Base-by-base conservation (phyloP, 2,888 invertebrate genomes). In the Aporophyla nigra region DNA sequence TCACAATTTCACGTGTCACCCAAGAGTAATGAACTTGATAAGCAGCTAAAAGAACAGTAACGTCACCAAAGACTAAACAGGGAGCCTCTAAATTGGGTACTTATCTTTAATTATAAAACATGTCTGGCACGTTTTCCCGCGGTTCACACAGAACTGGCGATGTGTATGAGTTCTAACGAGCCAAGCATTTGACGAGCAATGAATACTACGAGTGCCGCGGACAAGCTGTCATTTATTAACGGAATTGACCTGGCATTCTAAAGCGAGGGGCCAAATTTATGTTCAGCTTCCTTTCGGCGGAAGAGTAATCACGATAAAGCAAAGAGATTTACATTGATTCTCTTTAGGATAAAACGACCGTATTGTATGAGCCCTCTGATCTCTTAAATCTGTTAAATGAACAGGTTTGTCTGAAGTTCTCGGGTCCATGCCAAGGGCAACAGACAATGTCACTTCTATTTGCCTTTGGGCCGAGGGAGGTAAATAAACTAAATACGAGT, bases 361-460 rank as follows among this genome's bases (percentile, higher is more conserved):
- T 82, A 80, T 87, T 87, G 78, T 78, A 76, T 82, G 78, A 78
- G 76, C 83, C 77, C 85, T 85, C 75, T 75, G 84, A 83, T 83
- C 86, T 80, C 87, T 86, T 88, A 88, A 87, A 88, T 87, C 86
- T 87, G 82, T 71, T 85, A 84, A 87, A 88, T 86, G 87, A 85
- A 86, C 89, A 86, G 86, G 87, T 86, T 87, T 79, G 84, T 83
- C 89, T 85, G 83, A 85, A 78, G 85, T 83, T 86, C 82, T 76
- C 88, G 89, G 91, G 87, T 88, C 89, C 90, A 89, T 88, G 90
- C 86, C 93, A 92, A 91, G 93, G 94, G 92, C 93, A 91, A 80
- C 91, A 94, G 94, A 92, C 96, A 95, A 95, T 92, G 96, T 96
- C 94, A 96, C 96, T 94, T 95, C 91, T 92, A 94, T 93, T 93